Conservation (phyloP, 23 tunicate genomes). For the Corella eumyota region DNA sequence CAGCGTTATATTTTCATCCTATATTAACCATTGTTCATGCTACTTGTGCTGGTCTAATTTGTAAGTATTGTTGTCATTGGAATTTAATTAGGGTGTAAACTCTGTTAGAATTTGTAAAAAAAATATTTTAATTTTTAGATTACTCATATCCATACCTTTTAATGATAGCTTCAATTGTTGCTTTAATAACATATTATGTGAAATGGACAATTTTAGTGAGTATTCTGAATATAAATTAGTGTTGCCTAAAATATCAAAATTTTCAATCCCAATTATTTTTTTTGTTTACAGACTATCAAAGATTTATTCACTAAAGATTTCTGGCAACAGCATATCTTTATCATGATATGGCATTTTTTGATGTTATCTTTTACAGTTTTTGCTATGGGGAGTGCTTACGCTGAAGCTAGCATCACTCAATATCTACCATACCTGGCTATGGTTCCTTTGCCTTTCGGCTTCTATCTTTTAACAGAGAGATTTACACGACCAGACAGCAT, state of each 20-base stretch:
- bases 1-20: slow-evolving; percentile 65
- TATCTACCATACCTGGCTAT: slow-evolving; percentile 20
- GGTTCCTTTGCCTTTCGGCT: slow-evolving; percentile 25
- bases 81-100: background rate
- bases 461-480: slow-evolving; percentile 25
- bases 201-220: slow-evolving; percentile 13
- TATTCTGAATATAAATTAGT: background rate
- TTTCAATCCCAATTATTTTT: background rate
- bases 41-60: slow-evolving; percentile 53
- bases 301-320: background rate
- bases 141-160: slow-evolving; percentile 51
- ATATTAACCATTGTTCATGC: slow-evolving; percentile 51
- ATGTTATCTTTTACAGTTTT: slow-evolving; percentile 11
- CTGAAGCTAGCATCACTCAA: background rate
- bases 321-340: slow-evolving; percentile 12
- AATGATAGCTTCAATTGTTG: slow-evolving; percentile 26
- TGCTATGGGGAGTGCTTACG: slow-evolving; percentile 11
- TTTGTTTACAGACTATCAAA: slow-evolving; percentile 12
- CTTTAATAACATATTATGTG: slow-evolving; percentile 29
- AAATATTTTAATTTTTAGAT: no score
- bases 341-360: slow-evolving; percentile 34
- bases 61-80: slow-evolving; percentile 24
- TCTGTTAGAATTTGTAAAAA: no score
- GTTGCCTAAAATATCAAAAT: background rate
- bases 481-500: slow-evolving; percentile 33